phyloP scores from a whole-genome alignment of 2,113 vertebrate species.

The Nibea coibor region DNA sequence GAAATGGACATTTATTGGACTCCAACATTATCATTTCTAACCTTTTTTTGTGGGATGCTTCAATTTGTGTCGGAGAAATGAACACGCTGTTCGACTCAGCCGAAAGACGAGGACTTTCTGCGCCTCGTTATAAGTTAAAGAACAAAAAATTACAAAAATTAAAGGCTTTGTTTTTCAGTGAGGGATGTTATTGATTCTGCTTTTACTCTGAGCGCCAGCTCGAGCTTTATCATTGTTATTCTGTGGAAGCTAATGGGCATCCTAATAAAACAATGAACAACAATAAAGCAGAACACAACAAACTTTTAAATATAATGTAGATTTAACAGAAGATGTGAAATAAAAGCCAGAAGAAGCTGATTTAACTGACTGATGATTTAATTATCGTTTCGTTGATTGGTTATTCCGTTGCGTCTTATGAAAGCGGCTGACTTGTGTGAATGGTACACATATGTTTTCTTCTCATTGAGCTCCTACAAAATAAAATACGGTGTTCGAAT shows the following conservation, averaged over 20 bases:
- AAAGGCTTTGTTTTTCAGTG: constrained; percentile 15
- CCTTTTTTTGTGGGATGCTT: background rate
- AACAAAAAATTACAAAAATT: background rate
- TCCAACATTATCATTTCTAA: background rate
- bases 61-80: background rate
- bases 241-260: constrained; percentile 10
- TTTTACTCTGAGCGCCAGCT: background rate
- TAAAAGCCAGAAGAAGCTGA: too few species aligned
- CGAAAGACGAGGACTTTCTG: background rate
- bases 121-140: constrained; percentile 2
- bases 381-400: too few species aligned
- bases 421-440: background rate
- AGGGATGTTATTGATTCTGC: constrained; percentile 20
- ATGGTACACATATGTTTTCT: background rate
- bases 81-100: background rate
- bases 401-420: background rate
- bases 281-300: background rate
- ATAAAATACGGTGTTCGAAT: background rate
- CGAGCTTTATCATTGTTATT: constrained; percentile 9
- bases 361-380: too few species aligned
- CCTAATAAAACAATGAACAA: constrained; percentile 33
- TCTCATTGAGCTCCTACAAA: background rate
- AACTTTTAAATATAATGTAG: background rate
- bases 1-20: background rate
- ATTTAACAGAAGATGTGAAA: background rate